Percentiles rank a stretch among this genome's conserved stretches.
phyloP scores from a whole-genome alignment of 2,888 invertebrate genomes.

The Phalangium opilio region DNA sequence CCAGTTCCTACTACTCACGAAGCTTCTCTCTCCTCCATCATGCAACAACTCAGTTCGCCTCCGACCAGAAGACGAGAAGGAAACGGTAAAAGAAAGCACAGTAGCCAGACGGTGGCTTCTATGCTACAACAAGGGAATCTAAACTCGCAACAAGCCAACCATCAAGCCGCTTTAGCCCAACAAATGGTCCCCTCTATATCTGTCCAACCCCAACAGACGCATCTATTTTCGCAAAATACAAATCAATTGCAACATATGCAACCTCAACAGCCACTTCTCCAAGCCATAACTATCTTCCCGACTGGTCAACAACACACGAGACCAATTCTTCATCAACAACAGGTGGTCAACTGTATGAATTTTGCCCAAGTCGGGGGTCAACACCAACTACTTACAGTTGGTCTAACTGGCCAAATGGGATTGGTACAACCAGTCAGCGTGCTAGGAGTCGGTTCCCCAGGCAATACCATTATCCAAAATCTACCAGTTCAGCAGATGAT shows the following conservation, averaged over 20 bases:
- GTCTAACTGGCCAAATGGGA: slow-evolving; percentile 15
- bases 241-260: neutral
- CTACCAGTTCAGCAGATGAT: slow-evolving; percentile 20
- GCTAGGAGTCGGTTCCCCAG: slow-evolving; percentile 17
- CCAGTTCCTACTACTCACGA: slow-evolving; percentile 18
- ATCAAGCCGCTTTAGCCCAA: neutral
- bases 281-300: slow-evolving; percentile 45
- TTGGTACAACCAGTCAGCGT: slow-evolving; percentile 20
- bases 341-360: slow-evolving; percentile 14
- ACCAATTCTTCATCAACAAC: slow-evolving; percentile 15
- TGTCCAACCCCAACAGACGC: neutral
- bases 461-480: slow-evolving; percentile 20
- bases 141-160: slow-evolving; percentile 4
- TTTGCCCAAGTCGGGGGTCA: slow-evolving; percentile 13
- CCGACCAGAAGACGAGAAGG: slow-evolving; percentile 13
- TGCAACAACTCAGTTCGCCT: slow-evolving; percentile 9
- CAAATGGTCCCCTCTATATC: neutral
- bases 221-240: too few relatives aligned
- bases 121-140: slow-evolving; percentile 27
- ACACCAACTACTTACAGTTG: slow-evolving; percentile 17
- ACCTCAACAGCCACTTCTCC: slow-evolving; percentile 18
- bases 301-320: slow-evolving; percentile 36
- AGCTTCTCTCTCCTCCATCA: slow-evolving; percentile 8
- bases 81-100: slow-evolving; percentile 48
- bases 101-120: slow-evolving; percentile 50